Evolutionary conservation across 2,113 vertebrate genomes (phyloP), one percentile per base, ranked within the genome.

Genomic region (Takifugu bimaculatus): DNA sequence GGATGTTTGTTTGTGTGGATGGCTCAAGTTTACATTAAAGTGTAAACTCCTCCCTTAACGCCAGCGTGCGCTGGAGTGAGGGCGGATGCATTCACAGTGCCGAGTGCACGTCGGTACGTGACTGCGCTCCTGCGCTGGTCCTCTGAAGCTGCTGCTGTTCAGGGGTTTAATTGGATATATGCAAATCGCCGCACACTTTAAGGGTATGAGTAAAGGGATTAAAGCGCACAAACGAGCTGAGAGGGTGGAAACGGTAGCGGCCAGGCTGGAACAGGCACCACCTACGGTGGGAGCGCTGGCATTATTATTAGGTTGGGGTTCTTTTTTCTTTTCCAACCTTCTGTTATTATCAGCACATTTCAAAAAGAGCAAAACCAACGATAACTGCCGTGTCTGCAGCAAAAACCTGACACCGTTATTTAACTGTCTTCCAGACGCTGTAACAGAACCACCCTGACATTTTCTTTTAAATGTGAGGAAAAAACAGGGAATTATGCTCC

Each of bases 81-180:
- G 72, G 77, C 54, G 75, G 67, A 71, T 73, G 63, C 70, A 62
- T 83, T 53, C n/a, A 79, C 62, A 66, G 56, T 53, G 74, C 60
- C 54, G 54, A 55, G 61, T 13, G 65, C 35, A 27, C 62, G 62
- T 50, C n/a, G 25, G 65, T 51, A 50, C 6, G 48, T 20, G 69
- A 70, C 54, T 69, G 49, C 3, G 45, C 67, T 78, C 70, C 57
- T 57, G 25, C 56, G 29, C 72, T 72, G 57, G 81, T 54, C 49
- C 75, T 65, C 73, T 68, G 63, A 81, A 80, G 72, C 72, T 11
- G 60, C 66, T 10, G 72, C 71, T 62, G 82, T 48, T 80, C 66
- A 28, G 50, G 65, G 63, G 32, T 77, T 80, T 87, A 85, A 86
- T 86, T 84, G 81, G 82, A 84, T 83, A 85, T 86, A 89, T 88